A percentile compares a stretch with the other conserved stretches of the same genome.
phyloP scores from a whole-genome alignment of 2,888 invertebrate genomes.

The Synanthedon vespiformis region DNA sequence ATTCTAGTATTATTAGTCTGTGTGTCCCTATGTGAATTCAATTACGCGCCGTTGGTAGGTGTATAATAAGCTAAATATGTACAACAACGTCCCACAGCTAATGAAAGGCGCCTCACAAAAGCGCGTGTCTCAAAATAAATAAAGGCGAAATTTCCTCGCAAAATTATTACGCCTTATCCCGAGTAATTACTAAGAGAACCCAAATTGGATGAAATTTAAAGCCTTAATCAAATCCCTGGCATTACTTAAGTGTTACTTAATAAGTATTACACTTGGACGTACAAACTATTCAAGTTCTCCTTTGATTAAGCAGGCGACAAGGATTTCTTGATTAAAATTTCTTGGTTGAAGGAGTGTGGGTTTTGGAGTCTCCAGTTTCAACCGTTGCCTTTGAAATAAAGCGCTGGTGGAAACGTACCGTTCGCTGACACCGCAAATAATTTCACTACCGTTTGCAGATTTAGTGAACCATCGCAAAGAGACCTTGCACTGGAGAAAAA shows the following conservation, averaged over 20 bases:
- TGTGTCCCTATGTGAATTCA: no score
- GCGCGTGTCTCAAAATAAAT: background rate
- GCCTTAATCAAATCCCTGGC: conserved; percentile 23
- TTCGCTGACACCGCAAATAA: background rate
- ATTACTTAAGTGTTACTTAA: conserved; percentile 9
- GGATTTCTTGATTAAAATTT: conserved; percentile 54
- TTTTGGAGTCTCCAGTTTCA: conserved; percentile 19
- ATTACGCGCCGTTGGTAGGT: no score
- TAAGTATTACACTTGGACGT: conserved; percentile 15
- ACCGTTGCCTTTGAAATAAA: conserved; percentile 29
- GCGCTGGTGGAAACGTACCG: background rate
- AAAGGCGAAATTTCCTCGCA: background rate
- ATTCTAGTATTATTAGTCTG: no score
- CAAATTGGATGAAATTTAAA: conserved; percentile 21
- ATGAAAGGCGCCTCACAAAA: background rate
- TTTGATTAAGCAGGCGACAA: conserved; percentile 45
- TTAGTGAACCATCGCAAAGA: background rate
- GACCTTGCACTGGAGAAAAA: background rate
- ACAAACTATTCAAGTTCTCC: conserved; percentile 39
- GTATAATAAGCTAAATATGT: no score
- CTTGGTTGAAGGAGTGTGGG: conserved; percentile 23
- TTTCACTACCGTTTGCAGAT: background rate
- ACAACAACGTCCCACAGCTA: background rate
- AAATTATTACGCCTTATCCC: conserved; percentile 1
- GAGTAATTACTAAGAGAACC: conserved; percentile 3